phyloP scores from a whole-genome alignment of 2,888 invertebrate species.

The Luperina testacea region DNA sequence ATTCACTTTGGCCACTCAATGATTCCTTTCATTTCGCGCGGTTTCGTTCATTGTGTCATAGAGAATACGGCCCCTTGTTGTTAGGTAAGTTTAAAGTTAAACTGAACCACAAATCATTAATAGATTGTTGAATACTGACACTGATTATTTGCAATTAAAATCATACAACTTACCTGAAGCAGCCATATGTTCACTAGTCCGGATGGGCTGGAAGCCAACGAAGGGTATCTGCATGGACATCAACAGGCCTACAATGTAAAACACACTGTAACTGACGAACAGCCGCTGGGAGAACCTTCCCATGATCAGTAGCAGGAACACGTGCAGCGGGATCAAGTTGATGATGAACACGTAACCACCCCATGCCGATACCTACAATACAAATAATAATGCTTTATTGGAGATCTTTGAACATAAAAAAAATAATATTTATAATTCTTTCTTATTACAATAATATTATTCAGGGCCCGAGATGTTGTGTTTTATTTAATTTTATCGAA shows the following conservation, averaged over 20 bases:
- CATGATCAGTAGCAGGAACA: conserved; percentile 98
- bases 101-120: neutral
- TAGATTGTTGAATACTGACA: neutral
- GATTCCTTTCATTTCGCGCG: no score
- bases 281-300: conserved; percentile 97
- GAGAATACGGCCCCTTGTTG: neutral
- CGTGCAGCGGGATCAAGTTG: conserved; percentile 99
- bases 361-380: conserved; percentile 97
- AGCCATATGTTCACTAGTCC: conserved; percentile 99
- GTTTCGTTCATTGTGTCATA: no score
- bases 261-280: conserved; percentile 98
- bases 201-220: conserved; percentile 99
- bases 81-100: neutral
- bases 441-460: neutral
- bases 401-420: neutral
- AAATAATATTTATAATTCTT: neutral
- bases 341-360: conserved; percentile 99
- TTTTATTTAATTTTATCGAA: neutral
- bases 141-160: neutral
- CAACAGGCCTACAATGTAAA: conserved; percentile 98
- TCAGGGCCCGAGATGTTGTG: neutral
- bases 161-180: conserved; percentile 92
- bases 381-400: conserved; percentile 12
- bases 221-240: conserved; percentile 99
- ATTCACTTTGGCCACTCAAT: no score